These are phyloP conservation scores for Psilanteris sp. DNA, from an alignment of 1,140 invertebrate genomes.

Conservation along the genomic window DNA sequence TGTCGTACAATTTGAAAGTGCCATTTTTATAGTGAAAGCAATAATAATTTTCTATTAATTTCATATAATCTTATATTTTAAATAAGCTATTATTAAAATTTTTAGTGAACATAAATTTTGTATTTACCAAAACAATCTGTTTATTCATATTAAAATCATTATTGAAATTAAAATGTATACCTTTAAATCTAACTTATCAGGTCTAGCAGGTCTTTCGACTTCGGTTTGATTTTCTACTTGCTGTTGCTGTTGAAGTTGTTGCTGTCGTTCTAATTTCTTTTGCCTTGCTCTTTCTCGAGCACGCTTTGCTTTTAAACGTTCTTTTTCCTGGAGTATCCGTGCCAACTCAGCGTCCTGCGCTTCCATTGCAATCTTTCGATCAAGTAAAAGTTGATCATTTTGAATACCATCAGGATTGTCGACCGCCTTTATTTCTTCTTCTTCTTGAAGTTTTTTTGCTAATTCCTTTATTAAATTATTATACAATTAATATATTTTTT, in stretches of 20 bases:
- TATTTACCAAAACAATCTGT: no score
- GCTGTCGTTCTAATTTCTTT: slow-evolving; percentile 84
- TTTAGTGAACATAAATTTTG: no score
- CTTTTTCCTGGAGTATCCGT: slow-evolving; percentile 91
- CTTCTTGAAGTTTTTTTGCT: slow-evolving; percentile 84
- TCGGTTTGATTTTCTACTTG: slow-evolving; percentile 76
- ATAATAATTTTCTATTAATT: no score
- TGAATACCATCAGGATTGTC: slow-evolving; percentile 81
- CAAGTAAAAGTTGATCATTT: slow-evolving; percentile 83
- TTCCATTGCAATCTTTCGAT: slow-evolving; percentile 91
- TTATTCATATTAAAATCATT: no score
- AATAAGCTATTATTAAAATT: no score
- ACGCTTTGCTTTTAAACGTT: slow-evolving; percentile 85
- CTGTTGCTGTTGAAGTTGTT: slow-evolving; percentile 81
- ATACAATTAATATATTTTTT: background rate
- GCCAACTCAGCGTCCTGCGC: slow-evolving; percentile 95
- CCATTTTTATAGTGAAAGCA: no score
- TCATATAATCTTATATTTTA: no score
- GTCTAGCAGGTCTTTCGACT: slow-evolving; percentile 70
- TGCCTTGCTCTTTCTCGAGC: slow-evolving; percentile 84
- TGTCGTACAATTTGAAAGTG: no score
- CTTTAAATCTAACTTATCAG: slow-evolving; percentile 74
- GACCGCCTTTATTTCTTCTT: slow-evolving; percentile 80
- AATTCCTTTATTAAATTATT: slow-evolving; percentile 80
- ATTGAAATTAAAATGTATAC: no score